phyloP scores from a whole-genome alignment of 2,797 vertebrate species.

The Epinephelus awoara region DNA sequence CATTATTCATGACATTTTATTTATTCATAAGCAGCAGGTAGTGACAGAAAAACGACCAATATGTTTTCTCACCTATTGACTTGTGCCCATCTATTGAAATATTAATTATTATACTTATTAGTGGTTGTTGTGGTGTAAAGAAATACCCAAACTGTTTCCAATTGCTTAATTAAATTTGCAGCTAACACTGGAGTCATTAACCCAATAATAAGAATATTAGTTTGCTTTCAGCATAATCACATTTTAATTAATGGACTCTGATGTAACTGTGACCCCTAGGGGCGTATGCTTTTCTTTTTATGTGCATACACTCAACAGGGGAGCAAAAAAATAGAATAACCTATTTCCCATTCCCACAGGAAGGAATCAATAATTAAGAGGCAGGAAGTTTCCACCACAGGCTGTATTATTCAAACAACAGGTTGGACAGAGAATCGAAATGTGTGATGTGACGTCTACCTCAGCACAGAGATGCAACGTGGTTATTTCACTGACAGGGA shows the following conservation, averaged over 20 bases:
- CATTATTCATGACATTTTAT: constrained; percentile 60
- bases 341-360: constrained; percentile 57
- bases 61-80: constrained; percentile 49
- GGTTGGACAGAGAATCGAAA: constrained; percentile 60
- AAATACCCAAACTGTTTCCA: constrained; percentile 29
- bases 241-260: constrained; percentile 39
- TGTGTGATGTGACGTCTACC: constrained; percentile 44
- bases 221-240: neutral
- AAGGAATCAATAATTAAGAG: constrained; percentile 70
- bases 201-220: constrained; percentile 25
- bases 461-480: constrained; percentile 27
- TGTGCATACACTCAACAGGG: constrained; percentile 30
- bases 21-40: constrained; percentile 61
- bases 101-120: constrained; percentile 37
- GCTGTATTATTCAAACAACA: constrained; percentile 62
- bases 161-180: constrained; percentile 32
- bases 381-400: constrained; percentile 57
- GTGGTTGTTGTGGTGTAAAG: constrained; percentile 4
- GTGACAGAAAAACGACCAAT: constrained; percentile 45
- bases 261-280: constrained; percentile 14
- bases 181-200: constrained; percentile 25
- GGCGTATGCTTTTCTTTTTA: neutral
- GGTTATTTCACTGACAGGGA: constrained; percentile 44
- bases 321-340: constrained; percentile 49
- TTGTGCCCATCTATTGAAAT: constrained; percentile 34